phyloP scores from a whole-genome alignment of 2,888 invertebrate genomes.

The Spodoptera littoralis region DNA sequence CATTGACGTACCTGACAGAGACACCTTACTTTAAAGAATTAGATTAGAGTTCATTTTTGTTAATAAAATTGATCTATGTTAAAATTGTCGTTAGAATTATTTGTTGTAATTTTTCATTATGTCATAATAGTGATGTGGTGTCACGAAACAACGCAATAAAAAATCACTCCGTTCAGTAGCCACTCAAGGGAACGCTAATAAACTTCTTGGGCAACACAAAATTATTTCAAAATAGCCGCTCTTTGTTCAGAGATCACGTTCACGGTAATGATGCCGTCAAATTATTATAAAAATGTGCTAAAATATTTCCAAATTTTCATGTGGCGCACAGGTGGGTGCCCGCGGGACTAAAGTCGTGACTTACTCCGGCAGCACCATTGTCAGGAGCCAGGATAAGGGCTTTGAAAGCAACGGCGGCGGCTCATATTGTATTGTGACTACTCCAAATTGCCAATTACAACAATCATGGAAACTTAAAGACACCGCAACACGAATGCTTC shows the following conservation, averaged over 20 bases:
- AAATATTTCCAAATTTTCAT: constrained; percentile 75
- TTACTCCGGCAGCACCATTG: constrained; percentile 77
- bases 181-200: constrained; percentile 23
- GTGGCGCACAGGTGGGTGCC: constrained; percentile 84
- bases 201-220: constrained; percentile 36
- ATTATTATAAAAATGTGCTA: constrained; percentile 70
- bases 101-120: no score
- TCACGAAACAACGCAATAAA: constrained; percentile 9
- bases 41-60: no score
- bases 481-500: constrained; percentile 53
- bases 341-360: constrained; percentile 82
- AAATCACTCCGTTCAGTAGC: constrained; percentile 24
- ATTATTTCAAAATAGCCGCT: constrained; percentile 63
- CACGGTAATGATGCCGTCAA: constrained; percentile 72
- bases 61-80: background rate
- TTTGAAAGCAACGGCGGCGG: constrained; percentile 66
- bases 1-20: constrained; percentile 71
- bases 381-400: constrained; percentile 69
- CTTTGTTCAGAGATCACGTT: constrained; percentile 72
- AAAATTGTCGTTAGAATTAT: no score
- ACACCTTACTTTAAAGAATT: constrained; percentile 65
- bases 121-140: no score
- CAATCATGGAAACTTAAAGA: constrained; percentile 56
- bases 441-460: constrained; percentile 74
- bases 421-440: constrained; percentile 65